Percentiles rank a stretch among this genome's conserved stretches.
Conservation (phyloP, 2,797 vertebrate species). For the Picus viridis region DNA sequence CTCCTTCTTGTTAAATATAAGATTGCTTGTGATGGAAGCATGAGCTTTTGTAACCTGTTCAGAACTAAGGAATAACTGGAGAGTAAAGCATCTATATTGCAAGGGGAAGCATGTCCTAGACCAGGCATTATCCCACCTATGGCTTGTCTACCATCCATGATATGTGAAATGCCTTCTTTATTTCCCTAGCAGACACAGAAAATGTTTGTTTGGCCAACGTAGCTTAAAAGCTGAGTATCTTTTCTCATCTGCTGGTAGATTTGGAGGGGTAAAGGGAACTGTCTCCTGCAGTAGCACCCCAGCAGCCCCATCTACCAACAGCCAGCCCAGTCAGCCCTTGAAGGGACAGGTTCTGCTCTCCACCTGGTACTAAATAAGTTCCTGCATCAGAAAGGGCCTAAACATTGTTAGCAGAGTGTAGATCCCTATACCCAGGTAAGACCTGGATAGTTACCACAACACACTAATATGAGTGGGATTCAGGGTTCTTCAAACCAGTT, state of each 20-base stretch:
- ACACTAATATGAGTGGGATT: background rate
- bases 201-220: background rate
- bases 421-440: background rate
- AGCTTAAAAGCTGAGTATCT: background rate
- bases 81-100: background rate
- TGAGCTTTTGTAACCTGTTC: background rate
- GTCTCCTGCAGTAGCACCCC: background rate
- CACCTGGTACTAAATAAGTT: background rate
- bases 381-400: background rate
- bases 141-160: background rate
- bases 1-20: background rate
- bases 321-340: background rate
- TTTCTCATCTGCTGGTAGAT: background rate
- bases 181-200: background rate
- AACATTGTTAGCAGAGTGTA: fast-evolving
- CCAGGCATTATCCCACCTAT: background rate
- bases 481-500: background rate
- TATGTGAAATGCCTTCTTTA: background rate
- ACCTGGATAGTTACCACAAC: background rate
- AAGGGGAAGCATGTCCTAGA: background rate
- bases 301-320: background rate
- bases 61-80: background rate
- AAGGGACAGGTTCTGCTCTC: background rate
- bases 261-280: background rate
- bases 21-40: background rate